A percentile compares a stretch with the other conserved stretches of the same genome.
Conservation (phyloP, 2,797 vertebrate species). For the Poeciliopsis paucimaculata region DNA sequence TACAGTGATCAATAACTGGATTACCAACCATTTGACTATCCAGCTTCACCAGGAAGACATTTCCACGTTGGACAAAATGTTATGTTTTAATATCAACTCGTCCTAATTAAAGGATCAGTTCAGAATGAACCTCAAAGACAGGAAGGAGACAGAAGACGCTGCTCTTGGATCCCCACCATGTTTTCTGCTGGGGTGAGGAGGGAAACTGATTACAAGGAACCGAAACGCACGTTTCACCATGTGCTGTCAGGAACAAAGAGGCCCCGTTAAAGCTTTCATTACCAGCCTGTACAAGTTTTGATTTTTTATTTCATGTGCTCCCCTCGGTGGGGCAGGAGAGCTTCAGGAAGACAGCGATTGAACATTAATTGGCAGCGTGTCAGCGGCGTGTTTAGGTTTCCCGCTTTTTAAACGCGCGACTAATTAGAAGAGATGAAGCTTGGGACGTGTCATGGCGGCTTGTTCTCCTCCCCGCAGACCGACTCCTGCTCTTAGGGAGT, state of each 20-base stretch:
- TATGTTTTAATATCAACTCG: constrained; percentile 33
- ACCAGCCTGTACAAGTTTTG: constrained; percentile 71
- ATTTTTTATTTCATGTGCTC: constrained; percentile 39
- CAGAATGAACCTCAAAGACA: constrained; percentile 51
- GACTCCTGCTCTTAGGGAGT: constrained; percentile 58
- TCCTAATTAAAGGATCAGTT: constrained; percentile 31
- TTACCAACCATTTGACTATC: constrained; percentile 7
- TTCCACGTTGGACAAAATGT: constrained; percentile 1
- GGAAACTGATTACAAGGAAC: constrained; percentile 68
- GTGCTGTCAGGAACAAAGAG: constrained; percentile 71
- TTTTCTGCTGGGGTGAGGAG: constrained; percentile 43
- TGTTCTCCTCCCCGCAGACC: constrained; percentile 62
- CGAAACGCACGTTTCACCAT: constrained; percentile 64
- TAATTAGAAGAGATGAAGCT: constrained; percentile 75
- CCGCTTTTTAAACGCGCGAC: constrained; percentile 77
- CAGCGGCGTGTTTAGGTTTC: constrained; percentile 73
- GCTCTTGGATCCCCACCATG: constrained; percentile 43
- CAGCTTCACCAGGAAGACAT: constrained; percentile 2
- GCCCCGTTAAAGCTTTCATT: constrained; percentile 63
- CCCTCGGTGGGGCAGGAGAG: constrained; percentile 63
- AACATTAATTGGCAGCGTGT: constrained; percentile 79
- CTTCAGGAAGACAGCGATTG: constrained; percentile 49
- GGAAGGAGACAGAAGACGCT: constrained; percentile 33
- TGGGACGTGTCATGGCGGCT: constrained; percentile 43
- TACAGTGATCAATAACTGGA: not conserved